phyloP scores from a whole-genome alignment of 2,113 vertebrate genomes.

The Lucifuga dentata region DNA sequence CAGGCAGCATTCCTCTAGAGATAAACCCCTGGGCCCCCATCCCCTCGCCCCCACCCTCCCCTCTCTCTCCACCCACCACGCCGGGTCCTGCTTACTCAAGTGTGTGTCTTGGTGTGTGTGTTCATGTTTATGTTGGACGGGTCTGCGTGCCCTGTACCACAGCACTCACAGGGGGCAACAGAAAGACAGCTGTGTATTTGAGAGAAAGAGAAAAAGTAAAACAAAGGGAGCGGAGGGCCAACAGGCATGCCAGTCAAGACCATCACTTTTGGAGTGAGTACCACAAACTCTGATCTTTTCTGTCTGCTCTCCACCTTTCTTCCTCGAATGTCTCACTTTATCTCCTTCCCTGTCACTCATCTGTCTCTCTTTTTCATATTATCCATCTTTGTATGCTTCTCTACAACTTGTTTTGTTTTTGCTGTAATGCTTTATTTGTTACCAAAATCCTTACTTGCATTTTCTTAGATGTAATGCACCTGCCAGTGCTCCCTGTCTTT shows the following conservation, averaged over 20 bases:
- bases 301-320: constrained; percentile 29
- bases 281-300: constrained; percentile 53
- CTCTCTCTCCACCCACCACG: constrained; percentile 73
- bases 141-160: constrained; percentile 65
- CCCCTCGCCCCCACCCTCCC: constrained; percentile 62
- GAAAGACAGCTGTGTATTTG: constrained; percentile 73
- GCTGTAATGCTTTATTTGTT: constrained; percentile 16
- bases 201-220: constrained; percentile 63
- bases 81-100: constrained; percentile 70
- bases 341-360: constrained; percentile 31
- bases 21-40: constrained; percentile 79
- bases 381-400: constrained; percentile 7
- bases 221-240: constrained; percentile 70
- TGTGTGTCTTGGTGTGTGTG: constrained; percentile 62
- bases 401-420: constrained; percentile 9
- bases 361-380: constrained; percentile 29
- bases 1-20: constrained; percentile 80
- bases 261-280: constrained; percentile 84
- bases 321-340: background rate
- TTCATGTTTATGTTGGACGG: constrained; percentile 69
- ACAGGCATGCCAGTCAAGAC: constrained; percentile 83
- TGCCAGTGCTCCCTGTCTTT: constrained; percentile 34
- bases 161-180: constrained; percentile 71
- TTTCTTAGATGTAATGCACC: constrained; percentile 44
- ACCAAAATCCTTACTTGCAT: constrained; percentile 11